Evolutionary conservation across 2,888 invertebrate species (phyloP), one percentile per base, ranked within the genome.

Genomic region (Nephrotoma appendiculata): DNA sequence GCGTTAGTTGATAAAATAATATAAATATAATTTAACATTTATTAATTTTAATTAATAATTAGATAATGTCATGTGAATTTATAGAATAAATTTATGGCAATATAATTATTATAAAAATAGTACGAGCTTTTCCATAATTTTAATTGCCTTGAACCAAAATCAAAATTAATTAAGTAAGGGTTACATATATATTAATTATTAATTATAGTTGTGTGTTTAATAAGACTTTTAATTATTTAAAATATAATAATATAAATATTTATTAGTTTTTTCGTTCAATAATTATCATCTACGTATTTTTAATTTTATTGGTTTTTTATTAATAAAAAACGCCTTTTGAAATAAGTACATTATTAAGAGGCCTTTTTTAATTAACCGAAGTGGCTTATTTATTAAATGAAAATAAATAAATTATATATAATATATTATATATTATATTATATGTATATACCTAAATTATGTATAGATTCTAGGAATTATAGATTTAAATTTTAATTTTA

Each of bases 351-450:
- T 44, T 44, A 85, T 44, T 15, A 45, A 44, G 44, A 44, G 85
- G 85, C 85, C 85, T 85, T 85, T 85, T 85, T 84, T 71, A 43
- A 42, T 84, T 44, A 85, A 85, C 85, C 85, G 85, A 85, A 85
- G 85, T 85, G 85, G 85, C 85, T 85, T 85, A 85, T 44, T 85
- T 85, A 85, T 85, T 85, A 85, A 85, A 85, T 19, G 11, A 85
- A 85, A 85, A 85, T 43, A 84, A 41, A 84, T 42, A 42, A 84
- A 84, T 42, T 42, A 42, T 84, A 85, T 44, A 85, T 44, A 85
- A 43, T 71, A 71, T 71, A 71, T n/a, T 12, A 71, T 71, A n/a
- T n/a, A 71, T 71, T 9, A n/a, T 71, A n/a, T n/a, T 42, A 85
- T 41, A 42, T 84, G 6, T 41, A 84, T 41, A 84, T 84, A 84